These are phyloP conservation scores for Columba janthina DNA, from an alignment of 2,113 vertebrate genomes.

Conservation along the genomic window DNA sequence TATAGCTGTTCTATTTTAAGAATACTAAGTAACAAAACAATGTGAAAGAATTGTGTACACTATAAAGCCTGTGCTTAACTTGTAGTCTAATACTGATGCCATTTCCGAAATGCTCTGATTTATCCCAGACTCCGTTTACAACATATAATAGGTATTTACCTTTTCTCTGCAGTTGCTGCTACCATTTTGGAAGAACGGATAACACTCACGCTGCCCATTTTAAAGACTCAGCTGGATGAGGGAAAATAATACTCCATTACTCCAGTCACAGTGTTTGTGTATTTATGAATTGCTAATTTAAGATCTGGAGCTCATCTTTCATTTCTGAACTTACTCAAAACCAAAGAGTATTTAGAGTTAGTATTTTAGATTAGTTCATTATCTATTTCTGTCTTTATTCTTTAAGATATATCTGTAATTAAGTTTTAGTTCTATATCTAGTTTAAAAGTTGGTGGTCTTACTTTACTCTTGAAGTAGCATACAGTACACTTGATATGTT, in stretches of 20 bases:
- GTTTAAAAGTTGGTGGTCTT: neutral
- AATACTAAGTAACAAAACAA: constrained; percentile 5
- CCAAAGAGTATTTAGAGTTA: neutral
- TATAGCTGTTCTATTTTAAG: constrained; percentile 56
- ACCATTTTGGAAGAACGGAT: constrained; percentile 43
- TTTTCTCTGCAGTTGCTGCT: constrained; percentile 35
- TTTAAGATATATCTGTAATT: neutral
- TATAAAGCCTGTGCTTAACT: constrained; percentile 21
- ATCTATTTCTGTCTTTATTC: neutral
- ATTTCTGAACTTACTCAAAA: neutral
- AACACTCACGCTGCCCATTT: neutral
- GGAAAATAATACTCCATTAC: neutral
- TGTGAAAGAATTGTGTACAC: neutral
- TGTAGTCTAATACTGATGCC: constrained; percentile 3
- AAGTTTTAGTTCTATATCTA: neutral
- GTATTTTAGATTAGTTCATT: neutral
- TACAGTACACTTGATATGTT: neutral
- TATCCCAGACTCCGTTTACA: constrained; percentile 36
- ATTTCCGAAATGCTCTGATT: constrained; percentile 52
- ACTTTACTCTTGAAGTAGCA: neutral
- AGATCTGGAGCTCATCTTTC: neutral
- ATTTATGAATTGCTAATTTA: neutral
- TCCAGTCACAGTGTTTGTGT: neutral
- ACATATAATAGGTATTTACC: constrained; percentile 35
- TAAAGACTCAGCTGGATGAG: neutral